These are phyloP conservation scores for Limonius californicus DNA, from an alignment of 1,140 invertebrate genomes.

Conservation along the genomic window DNA sequence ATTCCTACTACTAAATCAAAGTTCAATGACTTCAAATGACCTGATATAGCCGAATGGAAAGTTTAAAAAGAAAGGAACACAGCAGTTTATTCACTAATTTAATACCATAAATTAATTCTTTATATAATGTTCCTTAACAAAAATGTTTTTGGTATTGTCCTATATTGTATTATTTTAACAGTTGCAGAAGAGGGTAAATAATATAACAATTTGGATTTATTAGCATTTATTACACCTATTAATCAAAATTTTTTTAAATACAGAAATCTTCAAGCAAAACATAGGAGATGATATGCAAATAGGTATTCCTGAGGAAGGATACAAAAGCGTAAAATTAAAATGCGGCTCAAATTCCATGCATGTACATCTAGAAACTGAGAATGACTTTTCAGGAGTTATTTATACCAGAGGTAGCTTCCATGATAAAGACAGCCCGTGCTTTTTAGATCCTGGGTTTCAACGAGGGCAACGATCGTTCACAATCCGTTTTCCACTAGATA, in stretches of 20 bases:
- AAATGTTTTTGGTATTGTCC: too few relatives aligned
- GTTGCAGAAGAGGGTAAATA: neutral
- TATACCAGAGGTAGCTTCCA: conserved; percentile 60
- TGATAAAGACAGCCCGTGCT: conserved; percentile 54
- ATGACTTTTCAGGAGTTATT: conserved; percentile 58
- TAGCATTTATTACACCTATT: too few relatives aligned
- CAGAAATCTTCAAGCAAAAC: conserved; percentile 54
- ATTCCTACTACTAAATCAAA: too few relatives aligned
- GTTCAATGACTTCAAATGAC: too few relatives aligned
- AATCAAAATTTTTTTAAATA: neutral
- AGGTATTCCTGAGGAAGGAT: conserved; percentile 53
- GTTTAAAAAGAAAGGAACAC: too few relatives aligned
- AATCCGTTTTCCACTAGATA: conserved; percentile 54
- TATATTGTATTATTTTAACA: too few relatives aligned
- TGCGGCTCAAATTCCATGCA: conserved; percentile 56
- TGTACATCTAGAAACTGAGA: conserved; percentile 51
- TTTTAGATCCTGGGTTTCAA: conserved; percentile 48
- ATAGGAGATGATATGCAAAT: conserved; percentile 53
- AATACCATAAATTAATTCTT: too few relatives aligned
- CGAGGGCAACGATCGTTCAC: conserved; percentile 47
- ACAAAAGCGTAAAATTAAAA: conserved; percentile 52
- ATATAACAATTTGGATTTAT: neutral
- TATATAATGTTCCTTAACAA: too few relatives aligned
- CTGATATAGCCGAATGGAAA: too few relatives aligned
- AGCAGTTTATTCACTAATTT: too few relatives aligned